Percentiles rank a stretch among this genome's conserved stretches.
These are phyloP conservation scores for Pecten maximus DNA, from an alignment of 2,888 invertebrate species.

Conservation along the genomic window DNA sequence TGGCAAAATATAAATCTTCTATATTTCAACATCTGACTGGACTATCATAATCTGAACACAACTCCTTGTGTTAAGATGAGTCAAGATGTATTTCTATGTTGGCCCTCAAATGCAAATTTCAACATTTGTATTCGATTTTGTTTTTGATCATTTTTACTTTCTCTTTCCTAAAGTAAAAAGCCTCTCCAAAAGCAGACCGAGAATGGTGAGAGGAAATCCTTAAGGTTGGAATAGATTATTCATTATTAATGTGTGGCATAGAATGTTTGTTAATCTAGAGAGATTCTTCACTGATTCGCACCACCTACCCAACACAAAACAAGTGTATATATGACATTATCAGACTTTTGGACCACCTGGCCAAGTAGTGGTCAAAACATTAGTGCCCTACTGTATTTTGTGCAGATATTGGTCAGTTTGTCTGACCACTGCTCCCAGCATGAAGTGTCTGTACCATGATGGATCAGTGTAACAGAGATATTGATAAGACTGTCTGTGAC, in stretches of 20 bases:
- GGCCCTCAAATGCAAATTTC: neutral
- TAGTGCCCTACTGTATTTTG: neutral
- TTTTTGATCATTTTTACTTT: neutral
- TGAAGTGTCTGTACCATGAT: slow-evolving; percentile 13
- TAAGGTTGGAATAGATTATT: neutral
- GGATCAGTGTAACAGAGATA: slow-evolving; percentile 21
- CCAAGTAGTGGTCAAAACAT: neutral
- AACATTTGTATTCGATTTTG: neutral
- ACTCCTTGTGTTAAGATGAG: too few relatives aligned
- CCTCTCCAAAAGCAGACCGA: neutral
- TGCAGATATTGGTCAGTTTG: neutral
- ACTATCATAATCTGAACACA: neutral
- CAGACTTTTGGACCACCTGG: too few relatives aligned
- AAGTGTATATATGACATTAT: too few relatives aligned
- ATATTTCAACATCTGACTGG: neutral
- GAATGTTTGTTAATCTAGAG: neutral
- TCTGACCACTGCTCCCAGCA: slow-evolving; percentile 28
- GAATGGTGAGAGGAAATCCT: neutral
- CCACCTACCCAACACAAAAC: too few relatives aligned
- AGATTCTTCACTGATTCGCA: neutral
- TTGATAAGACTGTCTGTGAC: slow-evolving; percentile 25
- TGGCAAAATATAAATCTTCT: neutral
- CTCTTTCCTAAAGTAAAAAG: too few relatives aligned
- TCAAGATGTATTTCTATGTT: neutral
- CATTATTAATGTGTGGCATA: neutral